A percentile compares a stretch with the other conserved stretches of the same genome.
These are phyloP conservation scores for Podotricha telesiphe DNA, from an alignment of 2,888 invertebrate genomes.

Conservation along the genomic window DNA sequence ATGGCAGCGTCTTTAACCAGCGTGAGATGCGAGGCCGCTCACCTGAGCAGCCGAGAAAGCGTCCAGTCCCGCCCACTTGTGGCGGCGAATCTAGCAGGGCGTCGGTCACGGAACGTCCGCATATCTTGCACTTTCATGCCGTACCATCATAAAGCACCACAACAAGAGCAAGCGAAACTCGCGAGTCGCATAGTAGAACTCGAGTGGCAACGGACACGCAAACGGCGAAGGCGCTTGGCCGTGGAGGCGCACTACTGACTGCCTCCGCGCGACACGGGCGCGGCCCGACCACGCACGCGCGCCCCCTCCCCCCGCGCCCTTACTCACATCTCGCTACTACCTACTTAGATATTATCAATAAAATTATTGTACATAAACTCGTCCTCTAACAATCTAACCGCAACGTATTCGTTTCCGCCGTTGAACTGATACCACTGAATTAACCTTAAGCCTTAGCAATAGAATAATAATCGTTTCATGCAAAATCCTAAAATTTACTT, in stretches of 20 bases:
- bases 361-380: slow-evolving; percentile 78
- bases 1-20: slow-evolving; percentile 68
- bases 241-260: slow-evolving; percentile 61
- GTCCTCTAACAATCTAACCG: slow-evolving; percentile 44
- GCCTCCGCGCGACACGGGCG: slow-evolving; percentile 56
- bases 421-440: background rate
- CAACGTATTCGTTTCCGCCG: slow-evolving; percentile 3
- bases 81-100: slow-evolving; percentile 63
- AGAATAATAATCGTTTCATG: background rate
- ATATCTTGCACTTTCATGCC: slow-evolving; percentile 78
- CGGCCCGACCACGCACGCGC: slow-evolving; percentile 70
- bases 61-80: slow-evolving; percentile 78
- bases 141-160: slow-evolving; percentile 81
- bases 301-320: slow-evolving; percentile 54
- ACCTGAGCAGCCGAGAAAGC: slow-evolving; percentile 75
- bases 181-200: slow-evolving; percentile 69
- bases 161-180: slow-evolving; percentile 74
- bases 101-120: slow-evolving; percentile 79
- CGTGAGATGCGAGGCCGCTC: slow-evolving; percentile 73
- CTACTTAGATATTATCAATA: slow-evolving; percentile 82
- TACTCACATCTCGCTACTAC: slow-evolving; percentile 76
- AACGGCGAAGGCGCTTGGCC: slow-evolving; percentile 54
- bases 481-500: background rate
- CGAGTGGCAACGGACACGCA: slow-evolving; percentile 47
- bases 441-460: background rate